phyloP scores from a whole-genome alignment of 2,888 invertebrate species.

The Rambutsinella grinnellia region DNA sequence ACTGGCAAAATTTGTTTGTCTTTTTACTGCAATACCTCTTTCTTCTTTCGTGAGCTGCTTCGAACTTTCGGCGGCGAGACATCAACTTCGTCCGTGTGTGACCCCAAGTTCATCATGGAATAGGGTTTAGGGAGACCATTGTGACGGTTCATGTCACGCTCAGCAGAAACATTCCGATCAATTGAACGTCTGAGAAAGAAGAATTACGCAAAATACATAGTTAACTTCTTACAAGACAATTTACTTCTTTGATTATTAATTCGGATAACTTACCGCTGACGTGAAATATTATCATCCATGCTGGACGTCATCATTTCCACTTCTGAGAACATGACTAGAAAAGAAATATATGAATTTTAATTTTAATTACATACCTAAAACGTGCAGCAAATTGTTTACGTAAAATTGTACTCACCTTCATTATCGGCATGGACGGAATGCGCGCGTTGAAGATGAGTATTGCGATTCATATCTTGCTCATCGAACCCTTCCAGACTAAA shows the following conservation, averaged over 20 bases:
- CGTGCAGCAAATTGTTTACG: too few relatives aligned
- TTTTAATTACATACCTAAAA: too few relatives aligned
- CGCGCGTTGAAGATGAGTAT: conserved; percentile 28
- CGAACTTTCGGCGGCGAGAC: conserved; percentile 44
- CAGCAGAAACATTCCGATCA: conserved; percentile 42
- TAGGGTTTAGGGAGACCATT: conserved; percentile 46
- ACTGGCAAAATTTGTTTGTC: conserved; percentile 6
- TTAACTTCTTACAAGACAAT: too few relatives aligned
- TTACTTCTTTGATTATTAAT: too few relatives aligned
- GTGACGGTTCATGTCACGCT: conserved; percentile 36
- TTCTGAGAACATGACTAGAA: conserved; percentile 27
- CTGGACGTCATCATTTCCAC: conserved; percentile 8
- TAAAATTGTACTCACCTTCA: conserved; percentile 22
- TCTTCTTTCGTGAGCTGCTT: conserved; percentile 56
- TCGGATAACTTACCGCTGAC: conserved; percentile 37
- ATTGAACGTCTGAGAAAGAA: conserved; percentile 6
- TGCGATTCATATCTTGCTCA: conserved; percentile 53
- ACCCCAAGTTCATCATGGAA: conserved; percentile 50
- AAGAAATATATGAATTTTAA: too few relatives aligned
- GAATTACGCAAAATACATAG: conserved; percentile 1
- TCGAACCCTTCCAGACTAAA: conserved; percentile 52
- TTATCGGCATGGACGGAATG: conserved; percentile 12
- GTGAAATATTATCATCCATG: neutral
- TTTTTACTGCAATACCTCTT: conserved; percentile 55
- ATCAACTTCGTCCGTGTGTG: conserved; percentile 34